These are phyloP conservation scores for Apamea sordens DNA, from an alignment of 2,888 invertebrate genomes.

Conservation along the genomic window DNA sequence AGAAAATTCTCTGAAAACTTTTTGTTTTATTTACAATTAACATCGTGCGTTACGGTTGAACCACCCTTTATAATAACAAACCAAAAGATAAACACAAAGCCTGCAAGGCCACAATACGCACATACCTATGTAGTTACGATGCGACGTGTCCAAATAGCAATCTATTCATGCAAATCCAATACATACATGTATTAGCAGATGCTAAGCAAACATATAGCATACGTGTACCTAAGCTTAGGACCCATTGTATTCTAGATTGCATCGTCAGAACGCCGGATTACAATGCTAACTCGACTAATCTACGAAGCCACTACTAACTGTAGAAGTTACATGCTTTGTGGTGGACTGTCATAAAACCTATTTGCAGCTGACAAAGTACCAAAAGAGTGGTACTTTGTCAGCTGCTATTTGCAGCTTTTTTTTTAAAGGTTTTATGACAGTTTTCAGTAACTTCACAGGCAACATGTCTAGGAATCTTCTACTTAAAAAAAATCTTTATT, in stretches of 20 bases:
- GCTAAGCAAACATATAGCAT: slow-evolving; percentile 5
- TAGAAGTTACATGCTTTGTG: background rate
- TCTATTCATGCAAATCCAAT: slow-evolving; percentile 58
- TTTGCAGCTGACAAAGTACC: no score
- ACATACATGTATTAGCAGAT: slow-evolving; percentile 22
- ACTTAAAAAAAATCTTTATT: background rate
- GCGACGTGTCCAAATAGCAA: slow-evolving; percentile 35
- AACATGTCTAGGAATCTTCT: background rate
- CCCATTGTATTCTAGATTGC: slow-evolving; percentile 58
- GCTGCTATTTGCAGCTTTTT: no score
- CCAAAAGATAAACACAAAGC: background rate
- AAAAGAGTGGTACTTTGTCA: background rate
- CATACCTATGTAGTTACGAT: slow-evolving; percentile 11
- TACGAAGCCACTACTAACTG: slow-evolving; percentile 1
- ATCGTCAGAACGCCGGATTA: slow-evolving; percentile 32
- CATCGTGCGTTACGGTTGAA: no score
- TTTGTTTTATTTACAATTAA: no score
- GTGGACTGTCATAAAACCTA: no score
- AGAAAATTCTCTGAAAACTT: no score
- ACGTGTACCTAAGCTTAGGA: slow-evolving; percentile 28
- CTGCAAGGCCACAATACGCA: slow-evolving; percentile 8
- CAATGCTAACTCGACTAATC: slow-evolving; percentile 26
- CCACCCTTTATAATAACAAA: background rate
- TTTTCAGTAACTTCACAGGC: background rate
- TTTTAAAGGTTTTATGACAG: no score